Evolutionary conservation across 1,140 invertebrate species (phyloP), one percentile per base, ranked within the genome.

Genomic region (Centruroides sculpturatus): DNA sequence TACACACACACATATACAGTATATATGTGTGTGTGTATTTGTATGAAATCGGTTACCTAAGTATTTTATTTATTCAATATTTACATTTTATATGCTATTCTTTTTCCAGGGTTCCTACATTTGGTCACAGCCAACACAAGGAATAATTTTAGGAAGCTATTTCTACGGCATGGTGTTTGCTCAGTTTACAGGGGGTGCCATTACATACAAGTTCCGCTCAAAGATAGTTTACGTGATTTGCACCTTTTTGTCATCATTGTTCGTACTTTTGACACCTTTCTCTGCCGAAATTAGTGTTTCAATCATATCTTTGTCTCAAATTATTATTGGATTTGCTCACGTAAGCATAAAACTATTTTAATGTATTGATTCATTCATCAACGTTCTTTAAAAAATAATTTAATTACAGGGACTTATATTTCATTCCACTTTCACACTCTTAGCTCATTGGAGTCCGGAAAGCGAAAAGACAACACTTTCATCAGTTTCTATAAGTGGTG

Each of bases 121-220:
- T 46, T 92, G 88, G 89, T 80, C 83, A 68, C 81, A 85, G 72
- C 78, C 77, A 57, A 84, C 83, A 9, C 86, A 89, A 73, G 86
- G 86, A 56, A 73, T 89, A 60, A 85, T 92, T 63, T 75, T 91
- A 53, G 83, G 83, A 35, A 82, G 86, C 11, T 92, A 91, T 70
- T 91, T 91, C 71, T 87, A 85, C 82, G 88, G 89, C 5, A 91
- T 90, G 68, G 79, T 89, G 52, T 75, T 86, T 1, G 86, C 85
- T 0, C 84, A 92, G 74, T 76, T 92, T 52, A 86, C 89, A 0
- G 86, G 86, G 48, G 88, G 84, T 2, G 77, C 83, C 58, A 72
- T 90, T 52, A 83, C 86, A 0, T 87, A 89, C 73, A 70, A 82
- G 36, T 80, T 83, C 64, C 87, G 85, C 4, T 86, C 85, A 3